Evolutionary conservation across 2,888 invertebrate species (phyloP).

Genomic region (Nymphalis urticae): DNA sequence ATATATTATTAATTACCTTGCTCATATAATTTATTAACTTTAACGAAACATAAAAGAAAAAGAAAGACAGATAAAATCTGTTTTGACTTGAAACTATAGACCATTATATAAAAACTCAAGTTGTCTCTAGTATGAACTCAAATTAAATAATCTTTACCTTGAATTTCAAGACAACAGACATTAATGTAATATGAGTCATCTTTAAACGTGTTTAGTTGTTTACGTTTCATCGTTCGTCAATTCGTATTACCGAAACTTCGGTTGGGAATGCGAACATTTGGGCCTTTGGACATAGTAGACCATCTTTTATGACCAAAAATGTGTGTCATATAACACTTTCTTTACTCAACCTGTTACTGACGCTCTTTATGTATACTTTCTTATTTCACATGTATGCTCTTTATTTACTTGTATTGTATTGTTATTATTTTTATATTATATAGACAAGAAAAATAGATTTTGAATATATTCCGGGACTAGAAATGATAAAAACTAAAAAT

Average conservation of each 20-base stretch:
- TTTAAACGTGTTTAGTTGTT: constrained; percentile 28
- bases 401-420: neutral
- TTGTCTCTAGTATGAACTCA: neutral
- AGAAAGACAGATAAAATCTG: no score
- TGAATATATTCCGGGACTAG: no score
- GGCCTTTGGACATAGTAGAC: constrained; percentile 21
- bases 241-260: constrained; percentile 27
- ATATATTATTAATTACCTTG: no score
- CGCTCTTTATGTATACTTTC: constrained; percentile 29
- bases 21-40: no score
- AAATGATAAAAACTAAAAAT: no score
- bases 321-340: constrained; percentile 66
- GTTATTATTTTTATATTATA: no score
- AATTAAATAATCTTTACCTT: constrained; percentile 21
- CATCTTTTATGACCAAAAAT: constrained; percentile 42
- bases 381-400: constrained; percentile 8
- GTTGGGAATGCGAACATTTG: constrained; percentile 16
- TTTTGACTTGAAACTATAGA: no score
- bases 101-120: no score
- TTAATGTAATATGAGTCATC: constrained; percentile 34
- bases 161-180: constrained; percentile 31
- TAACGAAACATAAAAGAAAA: no score
- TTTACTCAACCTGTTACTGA: constrained; percentile 63
- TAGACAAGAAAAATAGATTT: no score
- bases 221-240: constrained; percentile 32